A percentile compares a stretch with the other conserved stretches of the same genome.
Conservation (phyloP, 2,113 vertebrate species). For the Nyctereutes procyonoides region DNA sequence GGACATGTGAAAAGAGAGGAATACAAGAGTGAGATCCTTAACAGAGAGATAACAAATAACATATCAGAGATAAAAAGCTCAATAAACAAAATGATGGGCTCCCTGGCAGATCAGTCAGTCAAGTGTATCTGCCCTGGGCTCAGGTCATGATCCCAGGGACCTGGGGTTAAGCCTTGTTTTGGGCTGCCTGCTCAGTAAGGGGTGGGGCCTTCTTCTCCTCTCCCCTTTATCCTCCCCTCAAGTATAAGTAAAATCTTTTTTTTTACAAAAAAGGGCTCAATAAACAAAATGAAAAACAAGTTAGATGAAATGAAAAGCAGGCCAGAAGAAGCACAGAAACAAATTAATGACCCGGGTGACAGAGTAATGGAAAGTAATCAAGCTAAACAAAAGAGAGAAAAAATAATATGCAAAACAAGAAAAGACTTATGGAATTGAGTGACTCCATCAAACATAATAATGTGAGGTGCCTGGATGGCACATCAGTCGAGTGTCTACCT, state of each 20-base stretch:
- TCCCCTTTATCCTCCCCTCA: not conserved
- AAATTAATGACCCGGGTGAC: not conserved
- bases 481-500: no score
- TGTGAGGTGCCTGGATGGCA: not conserved
- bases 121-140: not conserved
- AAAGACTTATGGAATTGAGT: not conserved
- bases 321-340: not conserved
- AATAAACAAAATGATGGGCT: not conserved
- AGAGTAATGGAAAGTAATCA: not conserved
- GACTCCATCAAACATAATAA: not conserved
- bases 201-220: not conserved
- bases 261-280: not conserved
- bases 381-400: not conserved
- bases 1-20: not conserved
- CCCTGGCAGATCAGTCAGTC: not conserved
- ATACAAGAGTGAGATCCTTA: not conserved
- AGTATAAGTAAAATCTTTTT: not conserved
- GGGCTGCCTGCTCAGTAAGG: not conserved
- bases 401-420: not conserved
- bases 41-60: not conserved
- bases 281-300: not conserved
- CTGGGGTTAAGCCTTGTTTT: not conserved
- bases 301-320: not conserved
- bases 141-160: not conserved
- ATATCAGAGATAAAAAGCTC: not conserved